Conservation (phyloP, 2,888 invertebrate species). For the Monopis laevigella region DNA sequence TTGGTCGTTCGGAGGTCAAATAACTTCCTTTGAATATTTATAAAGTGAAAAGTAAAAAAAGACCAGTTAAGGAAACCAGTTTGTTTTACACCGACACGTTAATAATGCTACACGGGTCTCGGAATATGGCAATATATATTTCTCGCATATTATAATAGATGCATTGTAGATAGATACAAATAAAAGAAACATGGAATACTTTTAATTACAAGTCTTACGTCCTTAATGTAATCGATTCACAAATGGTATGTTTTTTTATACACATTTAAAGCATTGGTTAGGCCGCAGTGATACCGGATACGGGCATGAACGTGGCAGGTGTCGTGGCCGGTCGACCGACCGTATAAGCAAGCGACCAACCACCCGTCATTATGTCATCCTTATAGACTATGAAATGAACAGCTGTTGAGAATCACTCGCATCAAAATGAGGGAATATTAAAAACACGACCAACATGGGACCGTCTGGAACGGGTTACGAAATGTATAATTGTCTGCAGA, state of each 20-base stretch:
- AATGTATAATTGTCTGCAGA: conserved; percentile 2
- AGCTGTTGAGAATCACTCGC: conserved; percentile 1
- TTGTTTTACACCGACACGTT: conserved; percentile 4
- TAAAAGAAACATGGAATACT: not conserved
- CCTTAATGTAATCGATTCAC: not conserved
- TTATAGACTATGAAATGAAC: not conserved
- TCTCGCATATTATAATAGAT: too few relatives aligned
- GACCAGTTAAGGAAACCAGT: conserved; percentile 3
- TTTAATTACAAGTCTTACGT: not conserved
- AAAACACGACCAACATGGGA: too few relatives aligned
- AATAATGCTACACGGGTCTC: too few relatives aligned
- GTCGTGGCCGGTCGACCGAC: not conserved
- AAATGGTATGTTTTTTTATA: not conserved
- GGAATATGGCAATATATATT: too few relatives aligned
- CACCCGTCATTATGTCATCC: conserved; percentile 5
- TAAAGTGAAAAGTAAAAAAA: conserved; percentile 32
- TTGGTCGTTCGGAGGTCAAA: not conserved
- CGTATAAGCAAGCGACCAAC: conserved; percentile 1
- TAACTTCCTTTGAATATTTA: conserved; percentile 35
- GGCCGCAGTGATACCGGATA: conserved; percentile 6
- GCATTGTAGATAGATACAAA: not conserved
- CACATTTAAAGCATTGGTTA: too few relatives aligned
- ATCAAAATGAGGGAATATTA: conserved; percentile 4
- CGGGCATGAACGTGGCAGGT: conserved; percentile 2
- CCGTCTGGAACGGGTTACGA: conserved; percentile 6